Evolutionary conservation across 2,888 invertebrate species (phyloP).

Genomic region (Elegia similella): DNA sequence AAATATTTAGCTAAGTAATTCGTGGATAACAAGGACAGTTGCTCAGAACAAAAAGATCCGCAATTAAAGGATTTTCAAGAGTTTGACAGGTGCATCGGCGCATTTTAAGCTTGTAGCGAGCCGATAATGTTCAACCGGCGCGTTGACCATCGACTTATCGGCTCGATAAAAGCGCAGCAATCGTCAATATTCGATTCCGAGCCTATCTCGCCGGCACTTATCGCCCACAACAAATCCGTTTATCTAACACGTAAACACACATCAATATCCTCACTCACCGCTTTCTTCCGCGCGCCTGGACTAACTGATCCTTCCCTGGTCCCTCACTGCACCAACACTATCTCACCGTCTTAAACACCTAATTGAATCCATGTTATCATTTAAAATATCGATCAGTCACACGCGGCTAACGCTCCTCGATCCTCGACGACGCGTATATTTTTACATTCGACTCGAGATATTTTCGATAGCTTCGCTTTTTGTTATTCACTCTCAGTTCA

Average conservation of each 20-base stretch:
- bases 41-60: too few species aligned
- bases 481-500: conserved; percentile 37
- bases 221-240: conserved; percentile 68
- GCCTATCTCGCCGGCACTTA: conserved; percentile 44
- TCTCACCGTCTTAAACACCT: conserved; percentile 67
- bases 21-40: too few species aligned
- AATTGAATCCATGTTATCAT: conserved; percentile 80
- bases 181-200: neutral
- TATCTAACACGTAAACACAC: conserved; percentile 59
- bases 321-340: conserved; percentile 49
- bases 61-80: too few species aligned
- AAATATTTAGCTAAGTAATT: too few species aligned
- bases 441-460: conserved; percentile 73
- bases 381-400: conserved; percentile 81
- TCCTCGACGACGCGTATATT: conserved; percentile 75
- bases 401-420: conserved; percentile 56
- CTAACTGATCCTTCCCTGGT: too few species aligned
- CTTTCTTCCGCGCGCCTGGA: conserved; percentile 33
- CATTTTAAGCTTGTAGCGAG: neutral
- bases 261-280: conserved; percentile 70
- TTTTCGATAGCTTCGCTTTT: conserved; percentile 56
- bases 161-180: neutral
- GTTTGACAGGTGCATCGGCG: neutral
- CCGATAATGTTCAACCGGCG: neutral
- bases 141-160: neutral